phyloP scores from a whole-genome alignment of 2,888 invertebrate genomes.

The Heliconius ismenius region DNA sequence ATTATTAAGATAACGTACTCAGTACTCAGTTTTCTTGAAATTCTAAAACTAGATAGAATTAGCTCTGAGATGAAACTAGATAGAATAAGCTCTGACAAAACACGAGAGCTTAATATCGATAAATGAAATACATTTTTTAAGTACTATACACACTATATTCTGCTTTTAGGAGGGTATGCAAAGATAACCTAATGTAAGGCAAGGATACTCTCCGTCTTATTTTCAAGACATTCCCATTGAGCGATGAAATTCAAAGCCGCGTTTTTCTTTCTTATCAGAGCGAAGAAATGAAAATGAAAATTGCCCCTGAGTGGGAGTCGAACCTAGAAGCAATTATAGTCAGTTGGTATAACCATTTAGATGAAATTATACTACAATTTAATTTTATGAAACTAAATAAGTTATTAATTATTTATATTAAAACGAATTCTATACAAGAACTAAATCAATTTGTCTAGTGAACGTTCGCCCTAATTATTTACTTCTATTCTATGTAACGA shows the following conservation, averaged over 20 bases:
- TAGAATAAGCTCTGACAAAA: no score
- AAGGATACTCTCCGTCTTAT: not conserved
- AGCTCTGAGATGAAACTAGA: no score
- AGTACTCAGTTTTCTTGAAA: no score
- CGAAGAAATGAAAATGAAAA: not conserved
- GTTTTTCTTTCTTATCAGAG: not conserved
- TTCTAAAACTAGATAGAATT: no score
- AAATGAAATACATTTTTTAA: not conserved
- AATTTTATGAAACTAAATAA: no score
- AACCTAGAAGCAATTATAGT: no score
- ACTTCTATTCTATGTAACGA: constrained; percentile 47
- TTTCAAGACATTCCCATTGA: not conserved
- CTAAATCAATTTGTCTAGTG: constrained; percentile 6
- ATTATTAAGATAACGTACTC: no score
- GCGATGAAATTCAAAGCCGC: not conserved
- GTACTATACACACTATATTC: no score
- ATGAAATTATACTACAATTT: no score
- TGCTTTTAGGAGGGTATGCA: no score
- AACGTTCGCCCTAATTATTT: constrained; percentile 42
- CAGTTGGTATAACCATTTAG: no score
- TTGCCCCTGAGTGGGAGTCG: not conserved
- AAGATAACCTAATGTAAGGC: no score
- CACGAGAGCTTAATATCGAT: not conserved
- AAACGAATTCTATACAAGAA: not conserved
- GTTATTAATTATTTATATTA: not conserved